A percentile compares a stretch with the other conserved stretches of the same genome.
These are phyloP conservation scores for Oophaga sylvatica DNA, from an alignment of 2,797 vertebrate genomes.

Conservation along the genomic window DNA sequence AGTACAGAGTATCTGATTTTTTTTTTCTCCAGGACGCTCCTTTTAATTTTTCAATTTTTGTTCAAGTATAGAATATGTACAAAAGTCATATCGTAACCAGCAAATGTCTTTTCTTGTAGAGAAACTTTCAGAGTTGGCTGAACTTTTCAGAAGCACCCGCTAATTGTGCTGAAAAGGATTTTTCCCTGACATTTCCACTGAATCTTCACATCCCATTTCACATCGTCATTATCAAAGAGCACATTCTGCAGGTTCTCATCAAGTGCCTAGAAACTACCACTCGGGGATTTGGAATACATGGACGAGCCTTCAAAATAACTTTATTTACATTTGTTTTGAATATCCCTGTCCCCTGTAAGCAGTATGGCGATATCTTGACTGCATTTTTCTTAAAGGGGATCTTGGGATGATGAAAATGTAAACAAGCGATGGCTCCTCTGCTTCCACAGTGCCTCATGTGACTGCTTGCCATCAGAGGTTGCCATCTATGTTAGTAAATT, in stretches of 20 bases:
- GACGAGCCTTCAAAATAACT: background rate
- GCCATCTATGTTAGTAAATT: background rate
- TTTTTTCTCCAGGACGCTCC: too few relatives aligned
- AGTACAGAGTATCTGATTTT: too few relatives aligned
- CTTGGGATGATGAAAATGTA: too few relatives aligned
- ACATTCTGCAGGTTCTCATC: conserved; percentile 38
- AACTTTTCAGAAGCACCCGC: background rate
- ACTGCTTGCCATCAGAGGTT: background rate
- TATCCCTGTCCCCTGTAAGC: background rate
- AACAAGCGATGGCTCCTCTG: background rate
- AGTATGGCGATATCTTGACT: background rate
- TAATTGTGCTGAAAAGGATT: conserved; percentile 29
- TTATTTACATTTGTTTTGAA: background rate
- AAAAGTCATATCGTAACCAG: background rate
- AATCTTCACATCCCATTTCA: conserved; percentile 40
- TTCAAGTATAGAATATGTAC: background rate
- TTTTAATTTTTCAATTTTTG: background rate
- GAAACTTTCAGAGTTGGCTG: background rate
- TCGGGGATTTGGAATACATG: conserved; percentile 2
- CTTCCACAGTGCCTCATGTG: background rate
- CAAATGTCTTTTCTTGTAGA: background rate
- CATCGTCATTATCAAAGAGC: conserved; percentile 44
- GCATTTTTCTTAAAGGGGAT: background rate
- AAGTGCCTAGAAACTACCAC: background rate
- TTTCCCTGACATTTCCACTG: conserved; percentile 11